Evolutionary conservation across 2,888 invertebrate genomes (phyloP).

Genomic region (Erebia palarica): DNA sequence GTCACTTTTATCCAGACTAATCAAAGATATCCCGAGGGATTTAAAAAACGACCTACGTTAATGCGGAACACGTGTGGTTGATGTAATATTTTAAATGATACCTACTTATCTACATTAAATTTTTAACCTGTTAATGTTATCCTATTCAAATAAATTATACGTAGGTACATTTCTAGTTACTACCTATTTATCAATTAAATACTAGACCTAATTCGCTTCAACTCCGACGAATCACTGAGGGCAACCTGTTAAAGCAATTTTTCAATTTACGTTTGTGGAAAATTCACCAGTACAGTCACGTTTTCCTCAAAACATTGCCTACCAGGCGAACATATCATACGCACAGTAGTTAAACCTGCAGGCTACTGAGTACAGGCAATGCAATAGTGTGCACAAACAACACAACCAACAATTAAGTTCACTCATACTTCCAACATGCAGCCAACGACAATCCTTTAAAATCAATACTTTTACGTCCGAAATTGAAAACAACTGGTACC

Average conservation of each 20-base stretch:
- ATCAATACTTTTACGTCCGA: slow-evolving; percentile 1
- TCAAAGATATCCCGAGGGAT: no score
- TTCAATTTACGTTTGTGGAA: slow-evolving; percentile 17
- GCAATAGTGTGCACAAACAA: background rate
- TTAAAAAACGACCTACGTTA: no score
- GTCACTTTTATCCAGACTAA: no score
- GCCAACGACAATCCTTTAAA: background rate
- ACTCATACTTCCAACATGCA: background rate
- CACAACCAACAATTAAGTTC: background rate
- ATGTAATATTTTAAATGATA: no score
- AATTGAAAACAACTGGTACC: slow-evolving; percentile 8
- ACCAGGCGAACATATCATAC: slow-evolving; percentile 13
- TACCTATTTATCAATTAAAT: background rate
- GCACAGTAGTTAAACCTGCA: background rate
- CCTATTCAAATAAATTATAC: no score
- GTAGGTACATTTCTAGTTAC: background rate
- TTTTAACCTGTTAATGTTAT: no score
- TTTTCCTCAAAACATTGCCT: slow-evolving; percentile 22
- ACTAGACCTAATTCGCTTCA: background rate
- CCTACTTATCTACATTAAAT: no score
- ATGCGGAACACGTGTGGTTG: no score
- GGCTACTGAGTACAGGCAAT: background rate
- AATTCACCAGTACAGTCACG: slow-evolving; percentile 3
- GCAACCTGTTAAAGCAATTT: slow-evolving; percentile 2
- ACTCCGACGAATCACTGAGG: background rate